phyloP scores from a whole-genome alignment of 2,888 invertebrate genomes.

The Andrena haemorrhoa region DNA sequence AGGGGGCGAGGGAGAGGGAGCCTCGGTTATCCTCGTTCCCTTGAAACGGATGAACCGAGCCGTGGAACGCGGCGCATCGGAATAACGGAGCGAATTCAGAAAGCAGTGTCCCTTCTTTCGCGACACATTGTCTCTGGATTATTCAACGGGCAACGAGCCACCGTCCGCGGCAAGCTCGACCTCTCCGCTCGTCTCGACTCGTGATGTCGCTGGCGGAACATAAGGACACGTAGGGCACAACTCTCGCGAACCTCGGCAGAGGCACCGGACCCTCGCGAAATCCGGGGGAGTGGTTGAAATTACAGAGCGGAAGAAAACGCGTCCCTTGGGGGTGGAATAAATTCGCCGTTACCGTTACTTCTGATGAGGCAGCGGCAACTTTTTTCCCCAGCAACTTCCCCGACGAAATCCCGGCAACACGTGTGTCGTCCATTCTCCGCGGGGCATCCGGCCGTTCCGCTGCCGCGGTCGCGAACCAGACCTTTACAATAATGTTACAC shows the following conservation, averaged over 20 bases:
- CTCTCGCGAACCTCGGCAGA: not conserved
- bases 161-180: no score
- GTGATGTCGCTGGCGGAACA: no score
- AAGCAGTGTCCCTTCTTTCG: no score
- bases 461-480: slow-evolving; percentile 21
- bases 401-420: slow-evolving; percentile 46
- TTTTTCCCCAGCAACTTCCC: slow-evolving; percentile 10
- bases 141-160: no score
- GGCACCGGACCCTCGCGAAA: not conserved
- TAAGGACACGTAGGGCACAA: no score
- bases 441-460: slow-evolving; percentile 40
- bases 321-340: slow-evolving; percentile 24
- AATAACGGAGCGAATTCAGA: not conserved
- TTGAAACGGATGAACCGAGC: not conserved
- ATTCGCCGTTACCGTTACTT: slow-evolving; percentile 30
- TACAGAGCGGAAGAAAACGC: slow-evolving; percentile 15
- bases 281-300: slow-evolving; percentile 11
- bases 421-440: slow-evolving; percentile 56
- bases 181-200: no score
- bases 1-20: slow-evolving; percentile 60
- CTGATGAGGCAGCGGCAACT: slow-evolving; percentile 21
- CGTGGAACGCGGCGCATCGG: not conserved
- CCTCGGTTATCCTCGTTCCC: slow-evolving; percentile 7
- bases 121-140: no score
- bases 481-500: slow-evolving; percentile 62